These are phyloP conservation scores for Hedya salicella DNA, from an alignment of 2,888 invertebrate genomes.

Conservation along the genomic window DNA sequence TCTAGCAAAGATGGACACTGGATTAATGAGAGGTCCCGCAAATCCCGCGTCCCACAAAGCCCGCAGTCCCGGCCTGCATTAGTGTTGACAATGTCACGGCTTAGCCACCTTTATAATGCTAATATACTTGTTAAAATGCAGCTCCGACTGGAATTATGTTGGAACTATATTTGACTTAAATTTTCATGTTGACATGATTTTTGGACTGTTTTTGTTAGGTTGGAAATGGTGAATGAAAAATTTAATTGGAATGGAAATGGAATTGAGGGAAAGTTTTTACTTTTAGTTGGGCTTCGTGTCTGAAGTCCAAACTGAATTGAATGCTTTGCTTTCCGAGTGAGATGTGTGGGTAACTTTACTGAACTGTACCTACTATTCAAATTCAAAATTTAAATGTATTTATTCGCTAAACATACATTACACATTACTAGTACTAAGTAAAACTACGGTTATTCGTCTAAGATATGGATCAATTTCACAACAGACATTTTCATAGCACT, in stretches of 20 bases:
- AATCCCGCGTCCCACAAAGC: conserved; percentile 19
- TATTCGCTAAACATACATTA: too few relatives aligned
- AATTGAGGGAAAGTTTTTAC: neutral
- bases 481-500: too few relatives aligned
- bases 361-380: too few relatives aligned
- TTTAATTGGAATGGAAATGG: conserved; percentile 8
- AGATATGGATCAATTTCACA: too few relatives aligned
- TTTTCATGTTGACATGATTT: conserved; percentile 12
- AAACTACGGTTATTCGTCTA: too few relatives aligned
- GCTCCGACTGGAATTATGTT: conserved; percentile 25
- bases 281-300: neutral
- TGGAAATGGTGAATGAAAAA: neutral
- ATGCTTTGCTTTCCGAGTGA: too few relatives aligned
- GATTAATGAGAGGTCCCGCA: conserved; percentile 28
- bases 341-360: too few relatives aligned
- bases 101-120: conserved; percentile 41
- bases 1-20: conserved; percentile 28
- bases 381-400: too few relatives aligned
- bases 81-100: conserved; percentile 41
- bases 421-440: too few relatives aligned
- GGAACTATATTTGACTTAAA: conserved; percentile 23
- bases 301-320: neutral
- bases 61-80: conserved; percentile 24
- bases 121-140: conserved; percentile 40
- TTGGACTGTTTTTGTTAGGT: neutral